Evolutionary conservation across 2,113 vertebrate genomes (phyloP).

Genomic region (Pterocles orientalis): DNA sequence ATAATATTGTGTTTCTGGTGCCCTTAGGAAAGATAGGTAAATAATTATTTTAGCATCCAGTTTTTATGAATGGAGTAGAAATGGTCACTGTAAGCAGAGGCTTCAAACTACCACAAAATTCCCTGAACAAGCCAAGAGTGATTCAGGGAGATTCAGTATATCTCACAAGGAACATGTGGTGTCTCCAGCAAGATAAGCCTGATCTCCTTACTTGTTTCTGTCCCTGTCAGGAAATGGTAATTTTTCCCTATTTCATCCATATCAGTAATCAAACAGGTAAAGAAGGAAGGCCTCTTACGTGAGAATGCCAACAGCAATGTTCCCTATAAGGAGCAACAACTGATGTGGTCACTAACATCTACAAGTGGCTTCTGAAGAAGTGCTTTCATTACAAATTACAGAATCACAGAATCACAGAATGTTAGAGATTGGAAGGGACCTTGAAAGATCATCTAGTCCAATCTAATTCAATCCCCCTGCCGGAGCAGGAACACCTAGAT

Average conservation of each 20-base stretch:
- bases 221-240: not conserved
- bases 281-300: not conserved
- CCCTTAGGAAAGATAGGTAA: not conserved
- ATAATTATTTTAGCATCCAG: not conserved
- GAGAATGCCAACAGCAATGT: not conserved
- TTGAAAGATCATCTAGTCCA: too few species aligned
- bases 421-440: too few species aligned
- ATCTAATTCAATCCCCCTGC: too few species aligned
- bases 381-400: not conserved
- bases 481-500: too few species aligned
- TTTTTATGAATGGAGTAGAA: not conserved
- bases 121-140: not conserved
- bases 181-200: not conserved
- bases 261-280: not conserved
- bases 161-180: not conserved
- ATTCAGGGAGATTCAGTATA: not conserved
- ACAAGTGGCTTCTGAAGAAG: not conserved
- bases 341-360: not conserved
- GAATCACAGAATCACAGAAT: too few species aligned
- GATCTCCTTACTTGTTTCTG: not conserved
- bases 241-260: not conserved
- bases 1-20: not conserved
- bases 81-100: not conserved
- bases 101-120: not conserved
- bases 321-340: not conserved